Evolutionary conservation across 1,140 invertebrate species (phyloP), one percentile per base, ranked within the genome.

Genomic region (Asbolus verrucosus): DNA sequence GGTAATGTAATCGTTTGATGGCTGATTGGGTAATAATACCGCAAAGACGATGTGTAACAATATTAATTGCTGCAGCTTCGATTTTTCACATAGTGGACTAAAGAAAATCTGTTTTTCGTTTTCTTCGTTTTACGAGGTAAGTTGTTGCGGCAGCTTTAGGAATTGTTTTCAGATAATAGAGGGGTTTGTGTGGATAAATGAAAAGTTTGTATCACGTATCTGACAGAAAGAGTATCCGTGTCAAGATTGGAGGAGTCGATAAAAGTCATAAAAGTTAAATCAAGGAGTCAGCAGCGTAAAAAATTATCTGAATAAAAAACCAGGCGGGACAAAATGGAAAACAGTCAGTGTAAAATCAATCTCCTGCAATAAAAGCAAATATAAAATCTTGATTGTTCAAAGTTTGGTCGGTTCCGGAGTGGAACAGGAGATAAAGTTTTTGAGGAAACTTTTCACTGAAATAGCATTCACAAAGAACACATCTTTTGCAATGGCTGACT

Each of bases 401-500:
- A 70, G 46, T 71, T 68, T 14, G 70, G 41, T 63, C 33, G 19
- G 50, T 36, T 61, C 39, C 39, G 21, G 15, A 36, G 9, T 36
- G 13, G 21, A 65, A 54, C 43, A 36, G 43, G 39, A 70, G 30
- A 8, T 11, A 38, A 54, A 38, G 6, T 43, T 41, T 61, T 65
- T 62, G 31, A 3, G 14, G 30, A 63, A 69, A 69, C 60, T 69
- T 69, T 69, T 24, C 60, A 18, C 15, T 14, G 21, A 14, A 69
- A 65, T 36, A 30, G 41, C 60, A 38, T 54, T 65, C 39, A 63
- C 39, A 65, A 50, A 50, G 67, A 63, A 63, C 36, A 66, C 54
- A 69, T 67, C 43, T 73, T 65, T 66, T 30, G 67, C 65, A 73
- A 73, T 68, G 66, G 69, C 60, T 68, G 73, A 73, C 71, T 75